phyloP scores from a whole-genome alignment of 2,797 vertebrate species.

The Manis crassicaudata region DNA sequence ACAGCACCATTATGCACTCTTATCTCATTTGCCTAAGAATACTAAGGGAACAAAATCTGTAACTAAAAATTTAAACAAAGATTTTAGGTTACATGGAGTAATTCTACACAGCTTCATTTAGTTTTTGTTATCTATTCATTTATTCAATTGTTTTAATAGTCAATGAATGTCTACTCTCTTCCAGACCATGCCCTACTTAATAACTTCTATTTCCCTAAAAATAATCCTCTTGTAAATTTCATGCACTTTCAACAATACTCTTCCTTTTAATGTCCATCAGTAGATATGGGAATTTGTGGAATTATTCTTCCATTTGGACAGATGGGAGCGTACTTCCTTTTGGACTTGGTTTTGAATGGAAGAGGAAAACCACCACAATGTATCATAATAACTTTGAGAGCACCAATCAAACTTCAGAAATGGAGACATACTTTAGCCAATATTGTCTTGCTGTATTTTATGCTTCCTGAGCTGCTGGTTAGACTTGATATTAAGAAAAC shows the following conservation, averaged over 20 bases:
- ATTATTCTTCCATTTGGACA: neutral
- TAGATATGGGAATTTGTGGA: neutral
- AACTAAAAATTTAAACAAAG: constrained; percentile 12
- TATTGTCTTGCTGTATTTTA: constrained; percentile 29
- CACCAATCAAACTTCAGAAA: neutral
- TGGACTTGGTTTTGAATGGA: neutral
- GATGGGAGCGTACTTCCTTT: neutral
- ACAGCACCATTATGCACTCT: neutral
- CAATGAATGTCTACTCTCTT: neutral
- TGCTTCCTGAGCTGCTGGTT: constrained; percentile 29
- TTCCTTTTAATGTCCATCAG: neutral
- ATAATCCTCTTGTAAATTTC: neutral
- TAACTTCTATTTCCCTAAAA: neutral
- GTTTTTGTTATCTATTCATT: neutral
- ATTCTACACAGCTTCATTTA: constrained; percentile 18
- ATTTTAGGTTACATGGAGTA: constrained; percentile 10
- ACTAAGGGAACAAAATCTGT: neutral
- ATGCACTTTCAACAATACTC: neutral
- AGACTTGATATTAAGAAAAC: constrained; percentile 46
- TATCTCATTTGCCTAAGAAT: neutral
- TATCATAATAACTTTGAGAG: neutral
- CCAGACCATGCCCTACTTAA: neutral
- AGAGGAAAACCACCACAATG: neutral
- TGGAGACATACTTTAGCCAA: neutral
- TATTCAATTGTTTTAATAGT: neutral